Conservation (phyloP, 2,888 invertebrate genomes). For the Ypsolopha scabrella region DNA sequence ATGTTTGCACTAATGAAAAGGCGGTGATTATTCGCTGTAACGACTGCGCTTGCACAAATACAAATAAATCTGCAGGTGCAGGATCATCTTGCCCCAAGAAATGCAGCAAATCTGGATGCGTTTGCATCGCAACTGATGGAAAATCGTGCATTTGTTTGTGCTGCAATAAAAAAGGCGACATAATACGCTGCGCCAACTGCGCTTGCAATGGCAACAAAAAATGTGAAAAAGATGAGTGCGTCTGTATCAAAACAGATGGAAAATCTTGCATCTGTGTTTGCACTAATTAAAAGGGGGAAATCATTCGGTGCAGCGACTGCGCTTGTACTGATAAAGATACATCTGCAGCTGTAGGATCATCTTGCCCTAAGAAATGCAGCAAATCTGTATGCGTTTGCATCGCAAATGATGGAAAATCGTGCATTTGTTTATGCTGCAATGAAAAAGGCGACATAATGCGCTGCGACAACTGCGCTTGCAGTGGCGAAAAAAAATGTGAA, state of each 20-base stretch:
- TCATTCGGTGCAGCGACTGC: conserved; percentile 7
- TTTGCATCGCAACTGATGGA: conserved; percentile 16
- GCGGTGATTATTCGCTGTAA: background rate
- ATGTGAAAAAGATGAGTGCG: conserved; percentile 8
- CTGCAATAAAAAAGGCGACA: conserved; percentile 14
- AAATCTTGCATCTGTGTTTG: conserved; percentile 11
- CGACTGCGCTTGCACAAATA: conserved; percentile 1
- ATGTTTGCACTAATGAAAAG: conserved; percentile 9
- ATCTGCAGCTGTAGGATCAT: background rate
- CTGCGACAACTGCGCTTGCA: conserved; percentile 24
- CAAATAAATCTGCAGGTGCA: background rate
- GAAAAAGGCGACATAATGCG: conserved; percentile 13
- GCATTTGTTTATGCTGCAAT: conserved; percentile 19
- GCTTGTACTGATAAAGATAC: background rate
- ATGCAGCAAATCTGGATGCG: conserved; percentile 14
- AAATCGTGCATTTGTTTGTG: conserved; percentile 20
- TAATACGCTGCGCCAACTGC: conserved; percentile 22
- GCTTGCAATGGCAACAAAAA: conserved; percentile 13
- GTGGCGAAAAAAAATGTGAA: conserved; percentile 7
- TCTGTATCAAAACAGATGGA: conserved; percentile 13
- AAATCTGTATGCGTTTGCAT: conserved; percentile 17
- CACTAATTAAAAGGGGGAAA: conserved; percentile 8
- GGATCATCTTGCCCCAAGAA: conserved; percentile 6
- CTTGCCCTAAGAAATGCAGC: conserved; percentile 6
- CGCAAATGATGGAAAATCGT: conserved; percentile 15